A percentile compares a stretch with the other conserved stretches of the same genome.
These are phyloP conservation scores for Megalonaias nervosa DNA, from an alignment of 1,140 invertebrate genomes.

Conservation along the genomic window DNA sequence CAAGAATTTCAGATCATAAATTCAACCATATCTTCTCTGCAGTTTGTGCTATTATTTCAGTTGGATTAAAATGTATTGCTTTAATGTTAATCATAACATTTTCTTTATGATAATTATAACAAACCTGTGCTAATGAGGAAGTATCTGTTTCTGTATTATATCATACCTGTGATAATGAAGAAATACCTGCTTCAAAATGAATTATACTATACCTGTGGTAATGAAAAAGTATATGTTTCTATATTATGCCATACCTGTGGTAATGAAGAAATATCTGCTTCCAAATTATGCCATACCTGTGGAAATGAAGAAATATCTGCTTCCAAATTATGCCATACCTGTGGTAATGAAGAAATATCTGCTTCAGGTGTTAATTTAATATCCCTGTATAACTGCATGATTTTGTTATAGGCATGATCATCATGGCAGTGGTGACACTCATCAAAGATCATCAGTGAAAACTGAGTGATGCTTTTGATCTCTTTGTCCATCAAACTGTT, in stretches of 20 bases:
- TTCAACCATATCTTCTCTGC: no score
- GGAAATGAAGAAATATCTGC: no score
- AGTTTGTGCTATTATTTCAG: no score
- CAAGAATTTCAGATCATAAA: no score
- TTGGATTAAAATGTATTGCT: no score
- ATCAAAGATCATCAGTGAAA: conserved; percentile 67
- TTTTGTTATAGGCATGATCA: conserved; percentile 65
- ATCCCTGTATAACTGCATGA: conserved; percentile 64
- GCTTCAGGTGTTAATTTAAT: conserved; percentile 34
- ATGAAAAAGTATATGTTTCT: no score
- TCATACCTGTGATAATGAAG: not conserved
- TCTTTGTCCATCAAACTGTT: conserved; percentile 54
- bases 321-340: conserved; percentile 4
- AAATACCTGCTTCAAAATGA: no score
- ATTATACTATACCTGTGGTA: no score
- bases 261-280: no score
- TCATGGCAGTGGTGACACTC: conserved; percentile 69
- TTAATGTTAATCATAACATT: no score
- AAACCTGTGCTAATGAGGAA: conserved; percentile 16
- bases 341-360: conserved; percentile 6
- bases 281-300: not conserved
- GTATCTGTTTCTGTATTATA: not conserved
- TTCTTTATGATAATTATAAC: no score
- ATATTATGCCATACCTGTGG: no score
- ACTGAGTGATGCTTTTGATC: conserved; percentile 42